Percentiles rank a stretch among this genome's conserved stretches.
Evolutionary conservation across 2,797 vertebrate genomes (phyloP).

Genomic region (Danio choprae): DNA sequence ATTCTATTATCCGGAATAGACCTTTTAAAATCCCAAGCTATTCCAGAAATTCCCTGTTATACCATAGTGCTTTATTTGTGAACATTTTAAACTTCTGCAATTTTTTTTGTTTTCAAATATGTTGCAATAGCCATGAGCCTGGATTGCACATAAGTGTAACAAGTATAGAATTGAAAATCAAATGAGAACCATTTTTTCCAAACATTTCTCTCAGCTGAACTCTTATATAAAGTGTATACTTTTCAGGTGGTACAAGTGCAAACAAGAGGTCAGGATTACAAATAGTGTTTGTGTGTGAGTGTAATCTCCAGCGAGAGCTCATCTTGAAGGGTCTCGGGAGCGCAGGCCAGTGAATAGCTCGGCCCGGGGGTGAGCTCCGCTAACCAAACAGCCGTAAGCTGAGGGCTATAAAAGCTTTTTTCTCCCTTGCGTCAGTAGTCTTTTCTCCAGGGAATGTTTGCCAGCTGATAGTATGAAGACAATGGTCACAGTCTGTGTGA

Average conservation of each 20-base stretch:
- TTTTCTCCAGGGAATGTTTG: constrained; percentile 60
- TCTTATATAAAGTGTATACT: neutral
- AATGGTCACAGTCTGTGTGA: constrained; percentile 48
- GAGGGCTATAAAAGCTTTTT: constrained; percentile 53
- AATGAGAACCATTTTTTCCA: constrained; percentile 29
- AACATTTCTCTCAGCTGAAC: neutral
- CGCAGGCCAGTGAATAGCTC: constrained; percentile 16
- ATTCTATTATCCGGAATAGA: too few species aligned
- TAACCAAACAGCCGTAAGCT: constrained; percentile 58
- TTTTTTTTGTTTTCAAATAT: too few species aligned
- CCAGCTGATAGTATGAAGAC: constrained; percentile 50
- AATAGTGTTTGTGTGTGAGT: constrained; percentile 20
- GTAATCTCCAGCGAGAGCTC: constrained; percentile 21
- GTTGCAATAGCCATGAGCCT: too few species aligned
- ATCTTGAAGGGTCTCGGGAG: constrained; percentile 23
- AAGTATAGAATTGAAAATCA: constrained; percentile 6
- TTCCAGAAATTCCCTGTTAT: too few species aligned
- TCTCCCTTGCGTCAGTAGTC: constrained; percentile 43
- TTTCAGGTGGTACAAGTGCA: constrained; percentile 1
- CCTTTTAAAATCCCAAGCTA: too few species aligned
- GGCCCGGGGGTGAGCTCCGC: constrained; percentile 35
- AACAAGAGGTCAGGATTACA: constrained; percentile 1
- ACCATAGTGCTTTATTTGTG: too few species aligned
- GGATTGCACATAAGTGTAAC: too few species aligned
- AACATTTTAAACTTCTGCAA: too few species aligned